Evolutionary conservation across 2,888 invertebrate genomes (phyloP).

Genomic region (Tuta absoluta): DNA sequence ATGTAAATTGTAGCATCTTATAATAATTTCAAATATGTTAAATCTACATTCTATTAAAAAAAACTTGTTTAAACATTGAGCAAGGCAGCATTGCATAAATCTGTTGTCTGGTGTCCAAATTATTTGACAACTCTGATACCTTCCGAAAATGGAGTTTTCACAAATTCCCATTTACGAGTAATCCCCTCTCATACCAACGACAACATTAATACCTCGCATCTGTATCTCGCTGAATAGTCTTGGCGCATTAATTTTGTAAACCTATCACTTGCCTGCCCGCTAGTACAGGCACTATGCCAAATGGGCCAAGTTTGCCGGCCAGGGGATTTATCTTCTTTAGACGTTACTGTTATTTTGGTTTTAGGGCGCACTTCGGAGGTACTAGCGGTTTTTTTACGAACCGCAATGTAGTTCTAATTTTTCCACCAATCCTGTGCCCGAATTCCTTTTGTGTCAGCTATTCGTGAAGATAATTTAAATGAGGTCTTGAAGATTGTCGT

Average conservation of each 20-base stretch:
- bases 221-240: conserved; percentile 25
- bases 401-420: too few species aligned
- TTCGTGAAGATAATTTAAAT: too few species aligned
- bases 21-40: too few species aligned
- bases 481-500: too few species aligned
- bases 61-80: too few species aligned
- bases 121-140: neutral
- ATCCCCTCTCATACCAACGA: conserved; percentile 1
- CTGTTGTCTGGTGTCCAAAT: neutral
- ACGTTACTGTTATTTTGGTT: conserved; percentile 20
- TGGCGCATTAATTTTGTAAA: conserved; percentile 30
- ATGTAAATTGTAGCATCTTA: too few species aligned
- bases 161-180: neutral
- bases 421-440: too few species aligned
- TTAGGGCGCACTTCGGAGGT: conserved; percentile 2
- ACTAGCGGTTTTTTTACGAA: neutral
- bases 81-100: neutral
- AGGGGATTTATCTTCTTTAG: conserved; percentile 26
- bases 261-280: conserved; percentile 29
- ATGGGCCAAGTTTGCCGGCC: conserved; percentile 28
- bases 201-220: conserved; percentile 22
- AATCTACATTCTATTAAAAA: too few species aligned
- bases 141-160: neutral
- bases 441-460: too few species aligned
- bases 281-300: conserved; percentile 28